Evolutionary conservation across 2,888 invertebrate species (phyloP).

Genomic region (Aleiodes leptofemur): DNA sequence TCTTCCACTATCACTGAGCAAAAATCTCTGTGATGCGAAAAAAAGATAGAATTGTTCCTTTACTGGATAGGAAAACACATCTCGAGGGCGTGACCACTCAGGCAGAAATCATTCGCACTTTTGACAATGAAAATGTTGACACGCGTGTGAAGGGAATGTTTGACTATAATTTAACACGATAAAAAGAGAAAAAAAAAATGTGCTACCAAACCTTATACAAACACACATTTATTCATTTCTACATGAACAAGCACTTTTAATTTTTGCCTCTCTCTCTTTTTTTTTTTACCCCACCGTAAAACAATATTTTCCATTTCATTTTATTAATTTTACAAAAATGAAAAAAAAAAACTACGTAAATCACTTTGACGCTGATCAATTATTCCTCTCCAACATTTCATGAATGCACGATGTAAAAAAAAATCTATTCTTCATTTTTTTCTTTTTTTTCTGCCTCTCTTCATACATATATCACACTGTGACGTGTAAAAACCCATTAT

Average conservation of each 20-base stretch:
- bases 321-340: too few relatives aligned
- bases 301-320: too few relatives aligned
- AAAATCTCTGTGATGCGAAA: constrained; percentile 22
- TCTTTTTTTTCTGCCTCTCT: background rate
- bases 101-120: constrained; percentile 15
- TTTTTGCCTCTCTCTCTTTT: background rate
- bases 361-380: background rate
- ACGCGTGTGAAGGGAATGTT: constrained; percentile 8
- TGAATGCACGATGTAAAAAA: constrained; percentile 5
- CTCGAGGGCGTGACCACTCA: constrained; percentile 38
- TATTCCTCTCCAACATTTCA: background rate
- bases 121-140: constrained; percentile 30
- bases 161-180: constrained; percentile 6
- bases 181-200: background rate
- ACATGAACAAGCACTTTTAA: background rate
- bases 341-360: too few relatives aligned
- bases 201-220: background rate
- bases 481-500: constrained; percentile 13
- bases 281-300: too few relatives aligned
- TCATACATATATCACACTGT: constrained; percentile 5
- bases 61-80: constrained; percentile 27
- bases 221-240: background rate
- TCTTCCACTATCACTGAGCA: background rate
- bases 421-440: background rate
- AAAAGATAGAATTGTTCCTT: constrained; percentile 37